phyloP scores from a whole-genome alignment of 2,888 invertebrate genomes.

The Plusia festucae region DNA sequence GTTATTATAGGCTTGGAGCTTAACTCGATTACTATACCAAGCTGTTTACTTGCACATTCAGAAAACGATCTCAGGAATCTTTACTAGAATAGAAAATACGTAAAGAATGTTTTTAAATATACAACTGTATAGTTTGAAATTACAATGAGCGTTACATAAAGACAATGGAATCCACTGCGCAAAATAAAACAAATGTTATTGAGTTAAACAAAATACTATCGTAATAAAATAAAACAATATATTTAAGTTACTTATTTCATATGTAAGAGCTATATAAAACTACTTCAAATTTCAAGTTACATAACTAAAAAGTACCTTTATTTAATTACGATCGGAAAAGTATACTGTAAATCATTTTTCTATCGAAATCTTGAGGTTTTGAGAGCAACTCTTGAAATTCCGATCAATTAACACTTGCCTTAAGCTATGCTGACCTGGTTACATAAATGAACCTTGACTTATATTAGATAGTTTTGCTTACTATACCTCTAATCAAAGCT shows the following conservation, averaged over 20 bases:
- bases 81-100: neutral
- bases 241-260: too few relatives aligned
- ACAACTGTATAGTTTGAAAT: too few relatives aligned
- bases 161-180: too few relatives aligned
- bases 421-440: slow-evolving; percentile 42
- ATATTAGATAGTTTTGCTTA: slow-evolving; percentile 42
- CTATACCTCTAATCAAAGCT: slow-evolving; percentile 41
- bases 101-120: too few relatives aligned
- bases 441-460: slow-evolving; percentile 59
- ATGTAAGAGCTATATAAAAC: too few relatives aligned
- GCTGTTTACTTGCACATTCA: neutral
- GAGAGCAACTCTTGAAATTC: slow-evolving; percentile 40
- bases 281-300: slow-evolving; percentile 6
- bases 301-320: neutral
- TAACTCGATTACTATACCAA: slow-evolving; percentile 4
- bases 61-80: neutral
- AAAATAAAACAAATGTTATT: too few relatives aligned
- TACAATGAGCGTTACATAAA: too few relatives aligned
- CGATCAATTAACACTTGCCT: slow-evolving; percentile 48
- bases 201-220: too few relatives aligned
- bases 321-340: slow-evolving; percentile 23
- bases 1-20: neutral
- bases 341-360: slow-evolving; percentile 33
- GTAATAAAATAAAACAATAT: too few relatives aligned
- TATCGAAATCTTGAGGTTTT: slow-evolving; percentile 26